Evolutionary conservation across 2,888 invertebrate species (phyloP).

Genomic region (Nymphalis urticae): DNA sequence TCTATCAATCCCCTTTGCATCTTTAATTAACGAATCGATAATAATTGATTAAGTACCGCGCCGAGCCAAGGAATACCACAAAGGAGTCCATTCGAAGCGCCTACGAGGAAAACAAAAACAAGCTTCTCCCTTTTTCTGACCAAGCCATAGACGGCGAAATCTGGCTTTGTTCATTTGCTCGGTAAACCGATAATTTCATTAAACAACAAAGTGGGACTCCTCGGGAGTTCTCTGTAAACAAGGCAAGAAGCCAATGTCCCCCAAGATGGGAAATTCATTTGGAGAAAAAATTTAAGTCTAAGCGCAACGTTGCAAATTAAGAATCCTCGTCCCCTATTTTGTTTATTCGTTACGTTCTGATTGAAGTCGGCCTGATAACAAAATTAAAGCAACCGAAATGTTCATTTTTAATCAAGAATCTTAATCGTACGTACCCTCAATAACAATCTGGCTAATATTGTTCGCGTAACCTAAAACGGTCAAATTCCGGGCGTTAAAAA

Average conservation of each 20-base stretch:
- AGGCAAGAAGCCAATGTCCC: constrained; percentile 81
- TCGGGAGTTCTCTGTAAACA: constrained; percentile 73
- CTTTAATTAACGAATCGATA: constrained; percentile 77
- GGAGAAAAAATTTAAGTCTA: constrained; percentile 72
- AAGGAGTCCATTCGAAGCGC: constrained; percentile 70
- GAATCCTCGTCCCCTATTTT: constrained; percentile 45
- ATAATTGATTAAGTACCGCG: constrained; percentile 79
- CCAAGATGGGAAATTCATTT: constrained; percentile 78
- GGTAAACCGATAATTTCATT: constrained; percentile 82
- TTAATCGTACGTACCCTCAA: constrained; percentile 37
- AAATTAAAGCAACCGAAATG: constrained; percentile 31
- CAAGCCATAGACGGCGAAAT: constrained; percentile 72
- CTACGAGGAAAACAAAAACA: constrained; percentile 60
- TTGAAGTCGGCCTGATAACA: constrained; percentile 32
- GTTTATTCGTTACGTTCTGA: constrained; percentile 43
- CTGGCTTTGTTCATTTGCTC: constrained; percentile 82
- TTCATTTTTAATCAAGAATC: constrained; percentile 29
- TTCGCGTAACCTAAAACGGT: constrained; percentile 72
- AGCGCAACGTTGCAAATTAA: constrained; percentile 63
- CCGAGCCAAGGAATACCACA: constrained; percentile 65
- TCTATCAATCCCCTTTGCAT: constrained; percentile 65
- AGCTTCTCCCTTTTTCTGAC: constrained; percentile 66
- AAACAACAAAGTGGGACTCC: constrained; percentile 80
- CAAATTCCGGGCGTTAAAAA: constrained; percentile 79
- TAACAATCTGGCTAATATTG: constrained; percentile 65